Evolutionary conservation across 2,797 vertebrate genomes (phyloP), one percentile per base, ranked within the genome.

Genomic region (Malacoctenus gilli): DNA sequence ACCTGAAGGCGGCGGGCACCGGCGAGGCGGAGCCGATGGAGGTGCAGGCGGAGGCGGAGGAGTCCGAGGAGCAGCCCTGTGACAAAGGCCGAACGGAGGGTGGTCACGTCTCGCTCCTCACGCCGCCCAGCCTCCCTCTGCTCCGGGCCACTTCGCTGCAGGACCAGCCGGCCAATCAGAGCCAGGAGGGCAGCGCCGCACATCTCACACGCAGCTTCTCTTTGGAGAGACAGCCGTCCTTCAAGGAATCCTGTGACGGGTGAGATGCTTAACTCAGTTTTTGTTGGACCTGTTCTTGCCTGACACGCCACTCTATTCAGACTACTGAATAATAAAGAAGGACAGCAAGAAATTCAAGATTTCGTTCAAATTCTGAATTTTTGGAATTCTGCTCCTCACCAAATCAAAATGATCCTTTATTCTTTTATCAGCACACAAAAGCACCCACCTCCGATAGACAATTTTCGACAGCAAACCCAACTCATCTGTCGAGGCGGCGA

Each of bases 101-200:
- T 36, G 55, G 60, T 0, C 82, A 55, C 0, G 44, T 59, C 16
- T 50, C 20, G 2, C 67, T 88, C 20, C 85, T 92, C 23, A 56
- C 69, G 5, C 79, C 72, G 0, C 87, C 85, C 52, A 64, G 75
- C 76, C 70, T 93, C 54, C 91, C 92, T 53, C 74, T 94, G 54
- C 67, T 93, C 18, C 91, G 90, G 7, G 89, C 91, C 13, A 84
- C 92, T 0, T 93, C 93, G 20, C 89, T 95, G 39, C 93, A 93
- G 38, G 94, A 95, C 2, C 88, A 82, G 7, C 77, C 88, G 0
- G 62, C 80, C 69, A 55, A 52, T 67, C 85, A 79, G 38, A 77
- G 44, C 34, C 60, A 67, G 15, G 87, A 87, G 25, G 49, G 53
- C 65, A 54, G 48, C 23, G 20, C 47, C 39, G 28, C 68, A 0